Evolutionary conservation across 2,888 invertebrate species (phyloP).

Genomic region (Diaperis boleti): DNA sequence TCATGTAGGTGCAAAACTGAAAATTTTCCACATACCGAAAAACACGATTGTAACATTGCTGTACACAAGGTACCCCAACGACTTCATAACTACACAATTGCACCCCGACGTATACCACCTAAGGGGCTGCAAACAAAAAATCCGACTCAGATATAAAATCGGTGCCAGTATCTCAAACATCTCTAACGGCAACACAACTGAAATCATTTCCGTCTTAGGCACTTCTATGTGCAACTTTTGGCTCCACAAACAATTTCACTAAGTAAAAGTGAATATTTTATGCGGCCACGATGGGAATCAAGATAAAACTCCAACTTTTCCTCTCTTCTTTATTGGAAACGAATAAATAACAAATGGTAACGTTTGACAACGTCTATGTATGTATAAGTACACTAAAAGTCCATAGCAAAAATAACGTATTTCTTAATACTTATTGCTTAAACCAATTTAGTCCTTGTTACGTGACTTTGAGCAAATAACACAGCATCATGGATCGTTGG

Average conservation of each 20-base stretch:
- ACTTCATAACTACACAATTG: slow-evolving; percentile 9
- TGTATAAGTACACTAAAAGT: too few relatives aligned
- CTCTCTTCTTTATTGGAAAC: slow-evolving; percentile 13
- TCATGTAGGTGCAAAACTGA: too few relatives aligned
- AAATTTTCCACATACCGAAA: slow-evolving; percentile 2
- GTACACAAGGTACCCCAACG: slow-evolving; percentile 1
- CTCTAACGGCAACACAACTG: too few relatives aligned
- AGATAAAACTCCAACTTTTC: neutral
- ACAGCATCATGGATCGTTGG: slow-evolving; percentile 81
- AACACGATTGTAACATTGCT: neutral
- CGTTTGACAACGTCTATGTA: neutral
- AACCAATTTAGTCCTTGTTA: slow-evolving; percentile 22
- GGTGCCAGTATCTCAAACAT: slow-evolving; percentile 20
- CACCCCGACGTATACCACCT: slow-evolving; percentile 6
- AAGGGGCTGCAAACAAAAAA: slow-evolving; percentile 16
- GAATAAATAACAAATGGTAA: slow-evolving; percentile 15
- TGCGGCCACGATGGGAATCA: neutral
- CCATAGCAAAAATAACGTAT: too few relatives aligned
- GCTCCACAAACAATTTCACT: slow-evolving; percentile 14
- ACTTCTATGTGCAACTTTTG: too few relatives aligned
- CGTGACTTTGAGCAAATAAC: slow-evolving; percentile 60
- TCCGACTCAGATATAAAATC: slow-evolving; percentile 12
- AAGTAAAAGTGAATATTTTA: slow-evolving; percentile 21
- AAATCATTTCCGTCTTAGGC: neutral
- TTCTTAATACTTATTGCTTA: slow-evolving; percentile 24